Evolutionary conservation across 2,797 vertebrate genomes (phyloP).

Genomic region (Sebastes kiyomatsui): DNA sequence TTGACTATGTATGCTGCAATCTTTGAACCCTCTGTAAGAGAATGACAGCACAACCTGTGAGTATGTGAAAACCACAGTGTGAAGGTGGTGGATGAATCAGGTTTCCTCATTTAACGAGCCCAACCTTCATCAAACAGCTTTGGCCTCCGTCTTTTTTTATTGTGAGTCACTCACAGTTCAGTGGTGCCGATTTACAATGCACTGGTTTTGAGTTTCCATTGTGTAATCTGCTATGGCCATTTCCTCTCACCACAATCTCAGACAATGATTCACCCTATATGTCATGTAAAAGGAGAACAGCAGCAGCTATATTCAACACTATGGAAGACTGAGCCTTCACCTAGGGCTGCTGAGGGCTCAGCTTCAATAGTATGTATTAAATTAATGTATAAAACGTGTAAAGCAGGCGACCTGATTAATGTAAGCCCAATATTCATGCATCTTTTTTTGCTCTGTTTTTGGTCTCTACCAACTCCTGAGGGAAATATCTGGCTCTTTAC

Average conservation of each 20-base stretch:
- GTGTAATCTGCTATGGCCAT: conserved; percentile 48
- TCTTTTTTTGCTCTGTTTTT: background rate
- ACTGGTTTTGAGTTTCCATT: conserved; percentile 50
- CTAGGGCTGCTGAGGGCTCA: conserved; percentile 1
- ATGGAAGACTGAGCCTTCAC: conserved; percentile 6
- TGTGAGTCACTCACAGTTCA: conserved; percentile 58
- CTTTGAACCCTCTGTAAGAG: background rate
- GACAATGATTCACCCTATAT: conserved; percentile 70
- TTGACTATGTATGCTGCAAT: background rate
- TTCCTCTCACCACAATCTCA: conserved; percentile 60
- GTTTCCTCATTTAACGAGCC: conserved; percentile 28
- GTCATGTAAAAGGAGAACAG: conserved; percentile 27
- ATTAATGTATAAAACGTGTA: background rate
- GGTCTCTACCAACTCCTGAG: background rate
- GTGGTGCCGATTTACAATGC: conserved; percentile 42
- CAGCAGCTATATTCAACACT: background rate
- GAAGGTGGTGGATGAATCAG: conserved; percentile 7
- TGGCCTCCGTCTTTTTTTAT: conserved; percentile 37
- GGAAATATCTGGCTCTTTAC: background rate
- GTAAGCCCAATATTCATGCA: background rate
- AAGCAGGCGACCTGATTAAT: background rate
- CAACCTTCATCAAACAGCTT: conserved; percentile 36
- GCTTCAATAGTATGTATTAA: background rate
- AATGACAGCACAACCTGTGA: background rate
- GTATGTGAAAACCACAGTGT: conserved; percentile 2